These are phyloP conservation scores for Umimayanthus kanabou DNA, from an alignment of 92 coral and sea anemone species.

Conservation along the genomic window DNA sequence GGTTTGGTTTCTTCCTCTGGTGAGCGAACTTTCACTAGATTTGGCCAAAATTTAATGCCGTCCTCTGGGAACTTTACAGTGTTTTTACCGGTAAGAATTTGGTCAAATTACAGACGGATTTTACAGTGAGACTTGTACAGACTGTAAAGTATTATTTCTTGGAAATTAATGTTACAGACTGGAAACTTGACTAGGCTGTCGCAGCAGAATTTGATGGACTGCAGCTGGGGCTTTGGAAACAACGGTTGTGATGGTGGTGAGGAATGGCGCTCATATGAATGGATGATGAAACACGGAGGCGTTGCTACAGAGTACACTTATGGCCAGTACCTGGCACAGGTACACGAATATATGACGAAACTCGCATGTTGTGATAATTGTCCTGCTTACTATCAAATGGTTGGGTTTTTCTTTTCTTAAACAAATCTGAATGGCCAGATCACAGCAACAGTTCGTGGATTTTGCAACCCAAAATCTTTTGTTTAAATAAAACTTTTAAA, in stretches of 20 bases:
- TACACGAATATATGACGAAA: neutral
- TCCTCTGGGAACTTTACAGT: no score
- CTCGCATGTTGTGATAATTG: neutral
- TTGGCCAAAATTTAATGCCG: no score
- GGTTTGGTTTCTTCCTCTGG: no score
- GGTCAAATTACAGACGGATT: neutral
- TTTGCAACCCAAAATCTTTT: neutral
- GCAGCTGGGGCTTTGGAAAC: conserved; percentile 96
- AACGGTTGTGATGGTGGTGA: conserved; percentile 98
- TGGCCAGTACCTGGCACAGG: conserved; percentile 93
- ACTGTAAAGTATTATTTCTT: neutral
- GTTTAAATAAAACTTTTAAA: no score
- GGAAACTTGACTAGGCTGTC: conserved; percentile 79
- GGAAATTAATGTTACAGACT: conserved; percentile 54
- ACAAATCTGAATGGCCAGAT: no score
- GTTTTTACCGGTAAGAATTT: no score
- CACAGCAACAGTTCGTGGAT: neutral
- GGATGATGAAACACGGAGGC: conserved; percentile 95
- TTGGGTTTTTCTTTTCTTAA: no score
- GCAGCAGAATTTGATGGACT: conserved; percentile 91
- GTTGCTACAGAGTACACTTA: conserved; percentile 88
- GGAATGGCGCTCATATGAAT: conserved; percentile 91
- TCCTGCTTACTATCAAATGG: neutral
- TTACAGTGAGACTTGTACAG: neutral
- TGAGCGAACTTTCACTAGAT: no score